Evolutionary conservation across 2,113 vertebrate species (phyloP).

Genomic region (Macrotis lagotis): DNA sequence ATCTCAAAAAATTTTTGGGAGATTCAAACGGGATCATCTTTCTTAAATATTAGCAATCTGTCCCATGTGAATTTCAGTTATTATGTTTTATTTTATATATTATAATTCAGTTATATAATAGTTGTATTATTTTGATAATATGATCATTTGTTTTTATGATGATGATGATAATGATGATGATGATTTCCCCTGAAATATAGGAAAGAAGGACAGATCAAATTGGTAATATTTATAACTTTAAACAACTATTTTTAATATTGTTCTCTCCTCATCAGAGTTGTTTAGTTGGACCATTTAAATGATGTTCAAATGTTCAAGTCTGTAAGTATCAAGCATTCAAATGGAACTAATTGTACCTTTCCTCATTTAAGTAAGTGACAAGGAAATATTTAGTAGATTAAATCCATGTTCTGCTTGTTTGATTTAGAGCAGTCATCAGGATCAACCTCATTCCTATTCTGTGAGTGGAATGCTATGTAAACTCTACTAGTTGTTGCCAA

Average conservation of each 20-base stretch:
- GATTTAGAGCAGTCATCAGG: neutral
- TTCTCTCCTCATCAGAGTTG: neutral
- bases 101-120: neutral
- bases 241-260: neutral
- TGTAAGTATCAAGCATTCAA: neutral
- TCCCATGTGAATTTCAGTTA: neutral
- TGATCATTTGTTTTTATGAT: neutral
- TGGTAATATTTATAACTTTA: neutral
- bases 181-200: neutral
- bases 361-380: neutral
- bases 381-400: neutral
- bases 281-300: neutral
- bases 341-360: slow-evolving; percentile 9
- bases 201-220: neutral
- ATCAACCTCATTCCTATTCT: neutral
- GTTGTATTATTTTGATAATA: neutral
- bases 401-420: slow-evolving; percentile 6
- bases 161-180: neutral
- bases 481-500: neutral
- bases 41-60: neutral
- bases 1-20: neutral
- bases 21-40: neutral
- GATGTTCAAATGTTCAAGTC: neutral
- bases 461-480: neutral
- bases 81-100: neutral